These are phyloP conservation scores for Alloplasta piceator DNA, from an alignment of 2,888 invertebrate species.

Conservation along the genomic window DNA sequence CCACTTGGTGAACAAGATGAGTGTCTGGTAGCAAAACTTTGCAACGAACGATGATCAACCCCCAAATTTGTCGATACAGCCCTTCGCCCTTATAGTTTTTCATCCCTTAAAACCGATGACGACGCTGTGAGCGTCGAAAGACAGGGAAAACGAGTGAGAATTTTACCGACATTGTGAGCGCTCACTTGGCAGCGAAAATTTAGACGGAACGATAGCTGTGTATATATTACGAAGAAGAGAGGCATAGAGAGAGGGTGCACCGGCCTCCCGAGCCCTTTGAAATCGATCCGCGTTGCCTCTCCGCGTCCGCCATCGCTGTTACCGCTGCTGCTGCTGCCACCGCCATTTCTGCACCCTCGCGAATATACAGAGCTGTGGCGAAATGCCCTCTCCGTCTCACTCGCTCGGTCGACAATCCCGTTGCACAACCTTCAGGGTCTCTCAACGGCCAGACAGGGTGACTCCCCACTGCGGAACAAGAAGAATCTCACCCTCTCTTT, in stretches of 20 bases:
- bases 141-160: slow-evolving; percentile 10
- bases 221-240: slow-evolving; percentile 7
- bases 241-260: slow-evolving; percentile 48
- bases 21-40: too few relatives aligned
- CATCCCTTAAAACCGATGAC: slow-evolving; percentile 64
- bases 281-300: slow-evolving; percentile 58
- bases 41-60: too few relatives aligned
- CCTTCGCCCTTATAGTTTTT: too few relatives aligned
- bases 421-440: slow-evolving; percentile 49
- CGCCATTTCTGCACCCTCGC: slow-evolving; percentile 38
- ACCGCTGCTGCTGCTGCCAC: slow-evolving; percentile 42
- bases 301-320: slow-evolving; percentile 53
- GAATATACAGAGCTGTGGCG: slow-evolving; percentile 29
- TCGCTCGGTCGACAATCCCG: slow-evolving; percentile 44
- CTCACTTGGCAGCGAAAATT: slow-evolving; percentile 20
- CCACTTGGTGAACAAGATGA: too few relatives aligned
- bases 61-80: too few relatives aligned
- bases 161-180: slow-evolving; percentile 20
- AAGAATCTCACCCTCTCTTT: neutral
- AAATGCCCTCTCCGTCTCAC: slow-evolving; percentile 20
- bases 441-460: slow-evolving; percentile 48
- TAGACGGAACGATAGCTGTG: neutral
- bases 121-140: slow-evolving; percentile 69
- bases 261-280: slow-evolving; percentile 59
- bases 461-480: slow-evolving; percentile 29